These are phyloP conservation scores for Buathra laborator DNA, from an alignment of 2,888 invertebrate species.

Conservation along the genomic window DNA sequence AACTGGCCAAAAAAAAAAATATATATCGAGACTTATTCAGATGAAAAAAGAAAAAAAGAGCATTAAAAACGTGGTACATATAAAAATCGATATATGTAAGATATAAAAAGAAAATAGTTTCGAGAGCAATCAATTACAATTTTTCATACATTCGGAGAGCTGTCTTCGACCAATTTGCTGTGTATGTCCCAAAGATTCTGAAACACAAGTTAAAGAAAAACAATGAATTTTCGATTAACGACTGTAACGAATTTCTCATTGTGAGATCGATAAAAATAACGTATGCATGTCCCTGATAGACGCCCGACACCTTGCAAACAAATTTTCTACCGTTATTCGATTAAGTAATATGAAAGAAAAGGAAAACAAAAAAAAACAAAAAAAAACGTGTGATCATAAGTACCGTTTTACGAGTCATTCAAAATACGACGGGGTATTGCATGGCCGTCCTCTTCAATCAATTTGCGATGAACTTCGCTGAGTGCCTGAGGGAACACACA, in stretches of 20 bases:
- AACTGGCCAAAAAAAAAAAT: slow-evolving; percentile 37
- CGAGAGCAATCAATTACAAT: slow-evolving; percentile 33
- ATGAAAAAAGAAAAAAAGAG: slow-evolving; percentile 15
- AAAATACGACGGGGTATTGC: slow-evolving; percentile 77
- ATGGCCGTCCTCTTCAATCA: slow-evolving; percentile 89
- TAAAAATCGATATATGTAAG: slow-evolving; percentile 31
- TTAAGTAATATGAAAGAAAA: neutral
- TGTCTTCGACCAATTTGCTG: slow-evolving; percentile 85
- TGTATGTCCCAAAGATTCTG: slow-evolving; percentile 86
- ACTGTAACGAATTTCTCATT: neutral
- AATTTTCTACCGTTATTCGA: slow-evolving; percentile 24
- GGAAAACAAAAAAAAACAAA: slow-evolving; percentile 13
- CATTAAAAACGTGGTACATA: slow-evolving; percentile 33
- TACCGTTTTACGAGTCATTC: slow-evolving; percentile 71
- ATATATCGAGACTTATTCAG: slow-evolving; percentile 18
- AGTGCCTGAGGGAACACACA: slow-evolving; percentile 88
- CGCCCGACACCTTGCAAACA: slow-evolving; percentile 46
- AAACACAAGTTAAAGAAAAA: slow-evolving; percentile 73
- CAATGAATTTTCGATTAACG: neutral
- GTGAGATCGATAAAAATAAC: slow-evolving; percentile 19
- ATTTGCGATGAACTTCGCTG: slow-evolving; percentile 93
- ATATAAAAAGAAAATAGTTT: slow-evolving; percentile 16
- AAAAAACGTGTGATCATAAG: slow-evolving; percentile 48
- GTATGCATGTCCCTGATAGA: slow-evolving; percentile 48
- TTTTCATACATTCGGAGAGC: slow-evolving; percentile 53